Base-by-base conservation (phyloP, 2,888 invertebrate species). In the Dasypolia templi region DNA sequence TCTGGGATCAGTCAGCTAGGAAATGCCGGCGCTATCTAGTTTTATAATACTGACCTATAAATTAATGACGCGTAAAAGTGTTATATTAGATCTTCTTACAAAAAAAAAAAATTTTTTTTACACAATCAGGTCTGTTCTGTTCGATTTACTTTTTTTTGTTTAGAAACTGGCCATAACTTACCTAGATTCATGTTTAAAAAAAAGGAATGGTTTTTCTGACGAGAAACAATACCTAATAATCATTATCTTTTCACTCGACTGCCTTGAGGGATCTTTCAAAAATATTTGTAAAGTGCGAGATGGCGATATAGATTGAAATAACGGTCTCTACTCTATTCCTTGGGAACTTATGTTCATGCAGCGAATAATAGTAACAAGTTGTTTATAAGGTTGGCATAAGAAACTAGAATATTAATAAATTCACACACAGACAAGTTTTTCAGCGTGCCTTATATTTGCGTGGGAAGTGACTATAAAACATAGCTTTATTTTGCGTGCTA, bases 401-500 rank as follows among this genome's bases (percentile, higher is more conserved):
- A 82, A 83, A 75, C 79, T 75, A 73, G 77, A 84, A 77, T 75
- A 75, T 78, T 77, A 65, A 71, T 73, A 74, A 77, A 80, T 86
- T 85, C 87, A 83, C 84, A 85, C 83, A 62, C 22, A 81, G 74
- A 44, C 64, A 32, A 75, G 67, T 83, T 77, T 80, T 80, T 81
- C 74, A 75, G 62, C 61, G 62, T 62, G 42, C 70, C 58, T 80
- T 79, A 71, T 72, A 82, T 86, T 86, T 81, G 81, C 85, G 87
- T 88, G 89, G 85, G 89, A 89, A 86, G 53, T 46, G n/a, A 67
- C 64, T 35, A 77, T 86, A 73, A 76, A 75, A 73, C 58, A 72
- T 61, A 46, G 12, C 53, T 58, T 68, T 64, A 81, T 78, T 85
- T 87, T 75, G 81, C 82, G 75, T 84, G 80, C 72, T 46, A 85